A percentile compares a stretch with the other conserved stretches of the same genome.
Evolutionary conservation across 1,140 invertebrate genomes (phyloP).

Genomic region (Drosophila pruinosa): DNA sequence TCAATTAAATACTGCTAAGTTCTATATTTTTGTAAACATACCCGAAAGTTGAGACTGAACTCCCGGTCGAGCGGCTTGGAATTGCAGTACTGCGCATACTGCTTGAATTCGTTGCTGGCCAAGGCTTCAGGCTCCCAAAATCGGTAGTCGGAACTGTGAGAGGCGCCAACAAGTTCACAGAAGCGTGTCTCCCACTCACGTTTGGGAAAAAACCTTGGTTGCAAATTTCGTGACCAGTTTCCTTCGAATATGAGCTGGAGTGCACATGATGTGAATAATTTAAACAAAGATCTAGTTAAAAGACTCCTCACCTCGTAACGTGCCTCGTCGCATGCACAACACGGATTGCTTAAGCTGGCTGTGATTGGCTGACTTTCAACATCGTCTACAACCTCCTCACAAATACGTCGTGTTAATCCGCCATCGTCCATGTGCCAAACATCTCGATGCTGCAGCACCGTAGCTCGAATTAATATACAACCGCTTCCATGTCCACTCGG

Average conservation of each 20-base stretch:
- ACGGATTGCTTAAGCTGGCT: slow-evolving; percentile 86
- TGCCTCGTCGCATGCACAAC: slow-evolving; percentile 96
- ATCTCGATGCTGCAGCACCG: slow-evolving; percentile 91
- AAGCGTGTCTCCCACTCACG: slow-evolving; percentile 95
- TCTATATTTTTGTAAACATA: not conserved
- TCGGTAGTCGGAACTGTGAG: slow-evolving; percentile 93
- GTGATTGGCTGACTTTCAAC: slow-evolving; percentile 86
- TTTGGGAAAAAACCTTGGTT: slow-evolving; percentile 97
- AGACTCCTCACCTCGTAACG: slow-evolving; percentile 90
- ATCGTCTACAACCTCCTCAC: slow-evolving; percentile 88
- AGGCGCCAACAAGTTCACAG: slow-evolving; percentile 98
- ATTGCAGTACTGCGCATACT: slow-evolving; percentile 96
- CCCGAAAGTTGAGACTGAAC: slow-evolving; percentile 88
- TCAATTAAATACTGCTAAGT: not conserved
- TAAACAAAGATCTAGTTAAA: not conserved
- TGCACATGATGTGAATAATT: not conserved
- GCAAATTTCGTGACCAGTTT: slow-evolving; percentile 97
- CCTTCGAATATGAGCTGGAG: slow-evolving; percentile 95
- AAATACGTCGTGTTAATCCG: slow-evolving; percentile 89
- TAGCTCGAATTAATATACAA: slow-evolving; percentile 90
- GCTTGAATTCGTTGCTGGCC: slow-evolving; percentile 93
- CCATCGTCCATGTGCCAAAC: slow-evolving; percentile 95
- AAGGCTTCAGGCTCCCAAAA: slow-evolving; percentile 95
- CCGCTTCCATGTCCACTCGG: slow-evolving; percentile 87
- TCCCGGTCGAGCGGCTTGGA: slow-evolving; percentile 96